Conservation (phyloP, 30 jellyfish, hydroid and myxozoan genomes). For the Aurelia sp. region DNA sequence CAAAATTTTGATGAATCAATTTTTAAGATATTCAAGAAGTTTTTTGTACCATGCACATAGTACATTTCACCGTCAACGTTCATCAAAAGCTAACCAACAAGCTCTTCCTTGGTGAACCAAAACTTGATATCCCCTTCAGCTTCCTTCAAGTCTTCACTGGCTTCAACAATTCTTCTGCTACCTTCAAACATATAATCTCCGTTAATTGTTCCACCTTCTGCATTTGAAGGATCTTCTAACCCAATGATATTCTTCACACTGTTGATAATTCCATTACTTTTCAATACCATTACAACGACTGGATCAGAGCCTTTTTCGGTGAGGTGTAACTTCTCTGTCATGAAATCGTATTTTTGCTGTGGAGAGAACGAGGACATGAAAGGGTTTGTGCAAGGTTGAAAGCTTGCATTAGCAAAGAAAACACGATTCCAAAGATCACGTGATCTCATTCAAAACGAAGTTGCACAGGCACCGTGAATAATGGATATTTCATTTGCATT, state of each 20-base stretch:
- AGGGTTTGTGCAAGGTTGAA: too few relatives aligned
- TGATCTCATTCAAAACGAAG: too few relatives aligned
- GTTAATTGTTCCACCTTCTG: constrained; percentile 38
- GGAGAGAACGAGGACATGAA: too few relatives aligned
- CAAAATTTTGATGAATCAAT: too few relatives aligned
- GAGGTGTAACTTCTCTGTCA: constrained; percentile 13
- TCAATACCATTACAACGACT: constrained; percentile 83
- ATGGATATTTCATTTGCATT: too few relatives aligned
- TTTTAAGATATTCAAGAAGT: too few relatives aligned
- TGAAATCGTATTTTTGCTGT: too few relatives aligned
- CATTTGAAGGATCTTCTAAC: neutral
- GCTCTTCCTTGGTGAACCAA: constrained; percentile 24
- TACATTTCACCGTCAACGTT: neutral
- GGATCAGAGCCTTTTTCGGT: constrained; percentile 61
- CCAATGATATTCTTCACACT: constrained; percentile 32
- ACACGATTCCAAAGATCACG: too few relatives aligned
- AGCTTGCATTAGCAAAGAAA: too few relatives aligned
- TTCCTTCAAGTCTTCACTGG: neutral
- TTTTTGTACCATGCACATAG: too few relatives aligned
- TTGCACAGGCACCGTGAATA: too few relatives aligned
- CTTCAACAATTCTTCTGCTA: constrained; percentile 19
- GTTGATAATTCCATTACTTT: constrained; percentile 3
- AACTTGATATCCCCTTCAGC: constrained; percentile 13
- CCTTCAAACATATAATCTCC: constrained; percentile 12
- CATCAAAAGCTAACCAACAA: constrained; percentile 1